Evolutionary conservation across 2,797 vertebrate genomes (phyloP).

Genomic region (Diglossa cyanea): DNA sequence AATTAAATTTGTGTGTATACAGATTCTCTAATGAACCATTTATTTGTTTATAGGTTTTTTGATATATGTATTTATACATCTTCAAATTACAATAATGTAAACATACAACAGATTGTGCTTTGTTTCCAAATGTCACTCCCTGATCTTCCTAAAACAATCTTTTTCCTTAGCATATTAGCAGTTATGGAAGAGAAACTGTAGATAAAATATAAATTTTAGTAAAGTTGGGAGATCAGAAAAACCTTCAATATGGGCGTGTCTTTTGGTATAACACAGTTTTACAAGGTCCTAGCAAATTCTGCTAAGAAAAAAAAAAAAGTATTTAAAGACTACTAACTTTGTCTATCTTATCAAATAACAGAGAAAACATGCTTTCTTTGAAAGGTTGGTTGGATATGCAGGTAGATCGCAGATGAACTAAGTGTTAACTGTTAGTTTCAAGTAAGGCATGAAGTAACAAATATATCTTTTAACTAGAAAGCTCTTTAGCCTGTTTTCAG

Average conservation of each 20-base stretch:
- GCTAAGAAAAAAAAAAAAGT: neutral
- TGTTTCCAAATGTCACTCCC: neutral
- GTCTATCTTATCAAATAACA: neutral
- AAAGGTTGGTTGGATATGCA: neutral
- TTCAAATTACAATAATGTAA: neutral
- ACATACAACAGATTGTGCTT: fast-evolving
- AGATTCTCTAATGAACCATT: neutral
- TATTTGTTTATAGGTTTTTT: neutral
- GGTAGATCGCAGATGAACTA: neutral
- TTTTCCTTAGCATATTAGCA: neutral
- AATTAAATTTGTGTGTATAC: neutral
- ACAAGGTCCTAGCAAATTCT: neutral
- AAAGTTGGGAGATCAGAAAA: neutral
- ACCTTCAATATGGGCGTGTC: neutral
- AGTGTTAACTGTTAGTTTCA: neutral
- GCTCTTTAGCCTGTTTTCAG: neutral
- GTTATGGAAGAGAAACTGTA: neutral
- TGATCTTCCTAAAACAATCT: neutral
- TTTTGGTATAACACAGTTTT: neutral
- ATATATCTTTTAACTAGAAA: neutral
- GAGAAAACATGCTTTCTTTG: neutral
- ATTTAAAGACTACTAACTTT: neutral
- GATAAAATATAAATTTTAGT: neutral
- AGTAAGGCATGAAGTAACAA: neutral
- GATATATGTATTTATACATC: neutral